Base-by-base conservation (phyloP, 2,888 invertebrate genomes). In the Xylota segnis region DNA sequence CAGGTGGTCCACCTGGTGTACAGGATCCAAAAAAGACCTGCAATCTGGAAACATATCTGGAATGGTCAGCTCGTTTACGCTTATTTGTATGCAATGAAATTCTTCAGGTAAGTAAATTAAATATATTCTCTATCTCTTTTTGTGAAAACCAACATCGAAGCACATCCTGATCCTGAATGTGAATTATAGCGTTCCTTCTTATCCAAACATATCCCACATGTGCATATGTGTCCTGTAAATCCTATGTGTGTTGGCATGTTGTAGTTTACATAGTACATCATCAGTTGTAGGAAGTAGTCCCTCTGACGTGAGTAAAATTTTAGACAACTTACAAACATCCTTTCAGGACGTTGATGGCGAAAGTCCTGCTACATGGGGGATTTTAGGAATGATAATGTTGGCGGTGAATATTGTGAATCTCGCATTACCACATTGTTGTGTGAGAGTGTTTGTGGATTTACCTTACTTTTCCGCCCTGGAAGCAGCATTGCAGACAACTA, bases 31-130 rank as follows among this genome's bases (percentile, higher is more conserved):
- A 92, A 87, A 92, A 92, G 89, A 92, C 92, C 47, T 92, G 92
- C 88, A 92, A 92, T 88, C 89, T 92, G 89, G 92, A 92, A 90
- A 92, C 91, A 79, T 92, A 92, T 89, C 89, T 92, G 78, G 92
- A 92, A 87, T 92, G 92, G 92, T 91, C 92, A 88, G 90, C 91
- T 89, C 91, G 91, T 89, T 88, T 92, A 78, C 91, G 91, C 76
- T 89, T 92, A 82, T 91, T 92, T 89, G 92, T 92, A 87, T 92
- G 92, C 89, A 92, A 92, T 88, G 91, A 92, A 90, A 92, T 92
- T 89, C 90, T 92, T 87, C 91, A 91, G 91, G 92, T 92, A 89
- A 90, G 89, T 88, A 71, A 82, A 83, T 70, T 75, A 68, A 87
- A 84, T 81, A 56, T 74, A 71, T 82, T 72, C 81, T 27, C 14